Evolutionary conservation across 1,140 invertebrate species (phyloP).

Genomic region (Drosophila truncata): DNA sequence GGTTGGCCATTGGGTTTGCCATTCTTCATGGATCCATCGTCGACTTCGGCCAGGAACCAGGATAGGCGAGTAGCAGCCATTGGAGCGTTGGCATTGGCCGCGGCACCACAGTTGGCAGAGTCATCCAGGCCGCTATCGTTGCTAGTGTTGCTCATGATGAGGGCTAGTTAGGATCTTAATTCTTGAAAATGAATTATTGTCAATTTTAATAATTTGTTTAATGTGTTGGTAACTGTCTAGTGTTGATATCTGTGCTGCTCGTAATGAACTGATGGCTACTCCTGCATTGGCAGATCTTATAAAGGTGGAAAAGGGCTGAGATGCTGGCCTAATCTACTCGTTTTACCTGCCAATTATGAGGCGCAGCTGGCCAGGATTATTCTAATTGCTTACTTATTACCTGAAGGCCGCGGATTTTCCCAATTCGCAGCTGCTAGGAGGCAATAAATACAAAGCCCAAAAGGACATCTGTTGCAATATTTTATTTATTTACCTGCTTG

Average conservation of each 20-base stretch:
- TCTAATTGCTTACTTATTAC: conserved; percentile 46
- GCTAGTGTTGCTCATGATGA: conserved; percentile 60
- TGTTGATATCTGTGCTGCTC: conserved; percentile 12
- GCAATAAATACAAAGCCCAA: conserved; percentile 9
- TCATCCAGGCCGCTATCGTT: conserved; percentile 65
- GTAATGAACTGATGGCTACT: conserved; percentile 39
- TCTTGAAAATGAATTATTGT: neutral
- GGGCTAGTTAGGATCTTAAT: neutral
- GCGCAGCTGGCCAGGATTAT: conserved; percentile 2
- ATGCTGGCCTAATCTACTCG: neutral
- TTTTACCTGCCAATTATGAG: neutral
- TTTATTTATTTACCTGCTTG: neutral
- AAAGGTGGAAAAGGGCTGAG: conserved; percentile 6
- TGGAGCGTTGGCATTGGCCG: conserved; percentile 7
- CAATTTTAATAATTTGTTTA: neutral
- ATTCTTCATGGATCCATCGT: conserved; percentile 52
- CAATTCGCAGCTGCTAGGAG: conserved; percentile 35
- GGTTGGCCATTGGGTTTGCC: conserved; percentile 47
- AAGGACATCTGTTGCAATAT: neutral
- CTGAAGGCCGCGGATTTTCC: conserved; percentile 37
- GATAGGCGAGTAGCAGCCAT: conserved; percentile 64
- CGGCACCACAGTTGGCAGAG: conserved; percentile 41
- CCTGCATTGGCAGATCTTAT: conserved; percentile 23
- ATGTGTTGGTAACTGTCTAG: neutral
- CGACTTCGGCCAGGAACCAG: conserved; percentile 79